Base-by-base conservation (phyloP, 2,797 vertebrate genomes). In the Heteromormyrus szaboi region DNA sequence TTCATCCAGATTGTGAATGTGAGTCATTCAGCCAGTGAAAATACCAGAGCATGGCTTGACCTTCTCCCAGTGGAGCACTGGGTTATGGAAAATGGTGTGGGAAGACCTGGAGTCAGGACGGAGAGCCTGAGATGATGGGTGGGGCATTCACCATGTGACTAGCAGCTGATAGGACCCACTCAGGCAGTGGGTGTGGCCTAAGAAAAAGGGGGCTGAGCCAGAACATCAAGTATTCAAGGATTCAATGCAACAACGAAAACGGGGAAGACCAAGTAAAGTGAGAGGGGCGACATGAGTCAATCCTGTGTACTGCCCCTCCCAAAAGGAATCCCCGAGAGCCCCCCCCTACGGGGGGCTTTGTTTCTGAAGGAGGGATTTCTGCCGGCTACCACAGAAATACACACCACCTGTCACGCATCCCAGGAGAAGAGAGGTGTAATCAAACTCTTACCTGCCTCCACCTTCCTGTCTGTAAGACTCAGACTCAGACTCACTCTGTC, bases 401-500 rank as follows among this genome's bases (percentile, higher is more conserved):
- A 76, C 68, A 76, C 68, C 68, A 22, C 54, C 54, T 76, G 68
- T 76, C 68, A 76, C 41, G 29, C 14, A 17, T 76, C 33, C 29
- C 68, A 76, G 68, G 29, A 76, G 68, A 76, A 76, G 29, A 76
- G 68, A 41, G 29, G 12, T 41, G 29, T 37, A 76, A 76, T 76
- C 68, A 76, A 76, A 72, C 68, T 76, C 29, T 33, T 76, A 94
- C 93, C 95, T 92, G 91, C 95, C 95, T 95, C 93, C 93, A 94
- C 91, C 90, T 19, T 41, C 29, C 65, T 72, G 12, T 72, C 65
- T 72, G 68, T 76, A 41, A 76, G 68, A 76, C 33, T 41, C 41
- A 41, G 68, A 76, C 33, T 41, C 41, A 41, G 41, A 37, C 33
- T 29, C 29, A 29, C 11, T 33, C 68, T 41, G 12, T 76, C 29